A percentile compares a stretch with the other conserved stretches of the same genome.
These are phyloP conservation scores for Esox niger DNA, from an alignment of 2,113 vertebrate genomes.

Conservation along the genomic window DNA sequence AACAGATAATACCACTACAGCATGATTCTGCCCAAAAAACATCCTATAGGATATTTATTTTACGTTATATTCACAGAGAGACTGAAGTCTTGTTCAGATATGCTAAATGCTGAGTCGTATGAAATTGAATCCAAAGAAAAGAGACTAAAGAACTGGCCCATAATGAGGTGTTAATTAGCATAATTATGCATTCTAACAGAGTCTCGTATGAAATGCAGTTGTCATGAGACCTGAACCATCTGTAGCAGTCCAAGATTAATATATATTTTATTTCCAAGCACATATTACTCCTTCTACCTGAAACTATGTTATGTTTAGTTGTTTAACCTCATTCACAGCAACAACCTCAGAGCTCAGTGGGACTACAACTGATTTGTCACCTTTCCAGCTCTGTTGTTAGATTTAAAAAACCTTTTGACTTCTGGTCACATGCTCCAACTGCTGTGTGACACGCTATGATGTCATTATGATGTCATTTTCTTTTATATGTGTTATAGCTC, in stretches of 20 bases:
- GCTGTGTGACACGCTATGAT: too few species aligned
- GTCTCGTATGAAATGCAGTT: constrained; percentile 99
- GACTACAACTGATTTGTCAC: too few species aligned
- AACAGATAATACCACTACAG: background rate
- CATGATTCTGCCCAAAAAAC: background rate
- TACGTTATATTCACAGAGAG: constrained; percentile 35
- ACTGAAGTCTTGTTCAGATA: constrained; percentile 83
- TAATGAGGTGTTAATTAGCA: constrained; percentile 99
- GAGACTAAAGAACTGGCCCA: constrained; percentile 93
- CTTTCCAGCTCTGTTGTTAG: too few species aligned
- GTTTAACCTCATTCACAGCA: too few species aligned
- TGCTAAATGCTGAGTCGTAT: constrained; percentile 90
- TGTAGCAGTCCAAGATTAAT: constrained; percentile 99
- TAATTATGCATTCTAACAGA: constrained; percentile 99
- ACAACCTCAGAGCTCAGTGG: too few species aligned
- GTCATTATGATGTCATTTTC: constrained; percentile 97
- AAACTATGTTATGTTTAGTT: too few species aligned
- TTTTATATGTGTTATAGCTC: constrained; percentile 93
- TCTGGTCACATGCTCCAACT: too few species aligned
- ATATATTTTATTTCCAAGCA: constrained; percentile 99
- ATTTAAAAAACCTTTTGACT: too few species aligned
- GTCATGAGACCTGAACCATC: constrained; percentile 99
- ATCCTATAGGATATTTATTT: background rate
- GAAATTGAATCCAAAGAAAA: constrained; percentile 96
- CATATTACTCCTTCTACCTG: constrained; percentile 93